Percentiles rank a stretch among this genome's conserved stretches.
Evolutionary conservation across 2,113 vertebrate species (phyloP).

Genomic region (Dasyornis broadbenti): DNA sequence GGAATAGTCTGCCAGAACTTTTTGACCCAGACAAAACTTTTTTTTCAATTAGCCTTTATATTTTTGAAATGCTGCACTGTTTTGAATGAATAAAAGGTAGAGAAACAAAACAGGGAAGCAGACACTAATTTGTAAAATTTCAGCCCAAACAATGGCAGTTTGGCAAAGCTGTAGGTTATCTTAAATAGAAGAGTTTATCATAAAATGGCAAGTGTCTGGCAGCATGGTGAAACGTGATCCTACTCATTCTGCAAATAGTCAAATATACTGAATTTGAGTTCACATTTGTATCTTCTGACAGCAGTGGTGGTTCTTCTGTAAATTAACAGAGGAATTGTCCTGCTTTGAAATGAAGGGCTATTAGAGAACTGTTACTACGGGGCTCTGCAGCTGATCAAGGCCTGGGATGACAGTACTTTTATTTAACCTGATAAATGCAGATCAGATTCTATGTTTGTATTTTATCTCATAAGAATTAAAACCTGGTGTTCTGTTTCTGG

Average conservation of each 20-base stretch:
- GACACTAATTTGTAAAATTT: neutral
- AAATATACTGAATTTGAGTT: neutral
- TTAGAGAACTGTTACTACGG: neutral
- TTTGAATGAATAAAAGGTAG: neutral
- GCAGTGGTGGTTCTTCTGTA: neutral
- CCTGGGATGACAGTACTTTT: neutral
- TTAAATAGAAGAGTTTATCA: neutral
- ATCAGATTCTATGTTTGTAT: neutral
- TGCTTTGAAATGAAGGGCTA: neutral
- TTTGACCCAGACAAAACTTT: neutral
- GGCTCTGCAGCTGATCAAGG: neutral
- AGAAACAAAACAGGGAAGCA: neutral
- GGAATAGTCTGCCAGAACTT: neutral
- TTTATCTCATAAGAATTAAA: neutral
- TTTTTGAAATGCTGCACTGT: neutral
- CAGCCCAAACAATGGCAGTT: neutral
- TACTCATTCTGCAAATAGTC: neutral
- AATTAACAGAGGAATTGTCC: neutral
- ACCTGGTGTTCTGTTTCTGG: neutral
- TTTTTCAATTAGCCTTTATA: neutral
- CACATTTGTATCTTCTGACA: neutral
- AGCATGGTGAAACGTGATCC: slow-evolving; percentile 2
- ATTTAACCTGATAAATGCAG: neutral
- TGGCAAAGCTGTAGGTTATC: neutral
- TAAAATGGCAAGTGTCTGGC: neutral